These are phyloP conservation scores for Agrotis exclamationis DNA, from an alignment of 2,888 invertebrate species.

Conservation along the genomic window DNA sequence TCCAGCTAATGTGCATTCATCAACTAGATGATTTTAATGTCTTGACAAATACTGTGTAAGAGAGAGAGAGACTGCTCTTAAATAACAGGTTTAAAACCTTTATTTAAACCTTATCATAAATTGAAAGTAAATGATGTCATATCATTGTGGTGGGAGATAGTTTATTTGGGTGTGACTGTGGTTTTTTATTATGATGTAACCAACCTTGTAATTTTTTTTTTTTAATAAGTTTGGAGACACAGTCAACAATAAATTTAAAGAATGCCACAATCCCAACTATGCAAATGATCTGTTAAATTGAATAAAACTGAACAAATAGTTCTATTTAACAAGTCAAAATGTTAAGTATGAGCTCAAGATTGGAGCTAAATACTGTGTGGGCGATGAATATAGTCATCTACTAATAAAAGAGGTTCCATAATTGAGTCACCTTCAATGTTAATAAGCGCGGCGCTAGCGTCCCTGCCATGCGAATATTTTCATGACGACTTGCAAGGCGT, in stretches of 20 bases:
- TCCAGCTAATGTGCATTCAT: constrained; percentile 45
- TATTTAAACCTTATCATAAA: constrained; percentile 42
- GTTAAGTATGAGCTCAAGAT: constrained; percentile 69
- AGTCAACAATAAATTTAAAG: constrained; percentile 7
- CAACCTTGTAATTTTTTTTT: constrained; percentile 46
- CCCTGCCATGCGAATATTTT: constrained; percentile 59
- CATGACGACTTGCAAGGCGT: constrained; percentile 68
- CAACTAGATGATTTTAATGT: constrained; percentile 20
- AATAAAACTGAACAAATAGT: constrained; percentile 46
- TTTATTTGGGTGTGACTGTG: constrained; percentile 63
- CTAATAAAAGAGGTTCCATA: constrained; percentile 80
- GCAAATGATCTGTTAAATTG: constrained; percentile 37
- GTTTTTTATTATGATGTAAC: constrained; percentile 55
- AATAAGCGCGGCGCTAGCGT: constrained; percentile 68
- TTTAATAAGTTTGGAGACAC: neutral
- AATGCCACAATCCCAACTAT: constrained; percentile 35
- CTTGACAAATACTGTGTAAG: neutral
- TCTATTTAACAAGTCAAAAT: constrained; percentile 62
- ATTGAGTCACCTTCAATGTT: constrained; percentile 80
- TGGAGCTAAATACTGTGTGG: constrained; percentile 75
- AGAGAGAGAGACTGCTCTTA: neutral
- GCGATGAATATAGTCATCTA: constrained; percentile 80
- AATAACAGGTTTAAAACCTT: constrained; percentile 22
- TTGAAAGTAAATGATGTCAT: constrained; percentile 62
- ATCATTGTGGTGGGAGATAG: constrained; percentile 47